A percentile compares a stretch with the other conserved stretches of the same genome.
These are phyloP conservation scores for Leucoraja ocellata DNA, from an alignment of 2,797 vertebrate species.

Conservation along the genomic window DNA sequence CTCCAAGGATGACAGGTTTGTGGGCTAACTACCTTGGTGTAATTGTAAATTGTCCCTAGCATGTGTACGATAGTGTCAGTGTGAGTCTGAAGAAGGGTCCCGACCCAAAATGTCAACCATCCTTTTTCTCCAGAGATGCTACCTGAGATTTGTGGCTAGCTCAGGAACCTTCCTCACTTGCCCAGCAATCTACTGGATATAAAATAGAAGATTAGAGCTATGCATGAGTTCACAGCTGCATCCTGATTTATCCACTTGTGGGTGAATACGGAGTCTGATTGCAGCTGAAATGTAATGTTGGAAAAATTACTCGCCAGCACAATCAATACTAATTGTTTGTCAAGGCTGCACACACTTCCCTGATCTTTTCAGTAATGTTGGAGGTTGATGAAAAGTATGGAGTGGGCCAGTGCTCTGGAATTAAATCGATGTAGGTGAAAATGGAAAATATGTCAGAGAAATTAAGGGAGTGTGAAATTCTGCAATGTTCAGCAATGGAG, in stretches of 20 bases:
- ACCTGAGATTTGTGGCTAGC: neutral
- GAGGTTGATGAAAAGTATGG: neutral
- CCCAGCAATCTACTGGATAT: neutral
- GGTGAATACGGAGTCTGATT: neutral
- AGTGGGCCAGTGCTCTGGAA: neutral
- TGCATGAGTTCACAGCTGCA: neutral
- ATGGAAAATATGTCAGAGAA: neutral
- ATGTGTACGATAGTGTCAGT: no score
- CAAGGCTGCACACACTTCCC: neutral
- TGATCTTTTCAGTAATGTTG: neutral
- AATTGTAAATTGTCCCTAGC: no score
- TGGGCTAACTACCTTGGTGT: no score
- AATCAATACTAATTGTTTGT: constrained; percentile 29
- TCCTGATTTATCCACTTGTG: constrained; percentile 2
- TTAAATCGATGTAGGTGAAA: neutral
- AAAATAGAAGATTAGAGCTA: neutral
- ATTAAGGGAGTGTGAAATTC: neutral
- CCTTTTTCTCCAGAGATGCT: no score
- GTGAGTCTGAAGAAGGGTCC: no score
- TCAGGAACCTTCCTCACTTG: neutral
- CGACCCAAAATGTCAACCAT: no score
- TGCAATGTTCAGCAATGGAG: neutral
- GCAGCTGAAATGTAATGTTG: constrained; percentile 7
- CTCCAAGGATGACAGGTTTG: no score
- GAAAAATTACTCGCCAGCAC: neutral